phyloP scores from a whole-genome alignment of 2,888 invertebrate genomes.

The Drosophila buzzatii region DNA sequence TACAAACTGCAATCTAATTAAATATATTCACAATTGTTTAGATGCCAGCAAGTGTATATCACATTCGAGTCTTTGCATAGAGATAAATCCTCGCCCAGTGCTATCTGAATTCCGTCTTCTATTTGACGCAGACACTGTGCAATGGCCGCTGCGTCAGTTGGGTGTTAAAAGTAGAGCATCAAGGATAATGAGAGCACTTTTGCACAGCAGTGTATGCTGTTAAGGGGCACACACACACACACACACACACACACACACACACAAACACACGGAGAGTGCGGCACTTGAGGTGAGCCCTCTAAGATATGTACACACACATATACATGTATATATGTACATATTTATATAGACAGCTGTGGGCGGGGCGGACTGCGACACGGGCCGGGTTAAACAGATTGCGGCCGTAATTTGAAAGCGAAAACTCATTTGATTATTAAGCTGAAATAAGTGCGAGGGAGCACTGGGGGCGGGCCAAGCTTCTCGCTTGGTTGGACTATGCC shows the following conservation, averaged over 20 bases:
- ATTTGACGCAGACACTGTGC: constrained; percentile 40
- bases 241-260: not conserved
- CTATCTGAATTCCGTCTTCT: constrained; percentile 14
- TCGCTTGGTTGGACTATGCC: constrained; percentile 4
- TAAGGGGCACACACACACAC: constrained; percentile 21
- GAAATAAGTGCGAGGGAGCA: constrained; percentile 66
- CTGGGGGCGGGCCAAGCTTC: not conserved
- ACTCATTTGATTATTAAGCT: constrained; percentile 80
- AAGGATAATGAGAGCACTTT: constrained; percentile 77
- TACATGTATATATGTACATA: constrained; percentile 1
- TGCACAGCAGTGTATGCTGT: constrained; percentile 40
- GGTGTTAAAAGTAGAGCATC: constrained; percentile 72
- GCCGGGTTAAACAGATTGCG: constrained; percentile 76
- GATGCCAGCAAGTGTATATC: not conserved
- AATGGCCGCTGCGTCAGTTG: constrained; percentile 36
- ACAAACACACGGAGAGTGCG: constrained; percentile 6
- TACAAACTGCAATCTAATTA: too few relatives aligned
- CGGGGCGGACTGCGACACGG: constrained; percentile 31
- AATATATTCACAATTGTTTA: not conserved
- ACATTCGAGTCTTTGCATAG: not conserved
- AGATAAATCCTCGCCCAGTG: not conserved
- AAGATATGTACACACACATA: constrained; percentile 35
- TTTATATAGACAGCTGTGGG: constrained; percentile 51
- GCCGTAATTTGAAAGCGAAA: constrained; percentile 79
- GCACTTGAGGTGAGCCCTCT: constrained; percentile 54